Percentiles rank a stretch among this genome's conserved stretches.
Conservation (phyloP, 2,797 vertebrate genomes). For the Sebastes nivosus region DNA sequence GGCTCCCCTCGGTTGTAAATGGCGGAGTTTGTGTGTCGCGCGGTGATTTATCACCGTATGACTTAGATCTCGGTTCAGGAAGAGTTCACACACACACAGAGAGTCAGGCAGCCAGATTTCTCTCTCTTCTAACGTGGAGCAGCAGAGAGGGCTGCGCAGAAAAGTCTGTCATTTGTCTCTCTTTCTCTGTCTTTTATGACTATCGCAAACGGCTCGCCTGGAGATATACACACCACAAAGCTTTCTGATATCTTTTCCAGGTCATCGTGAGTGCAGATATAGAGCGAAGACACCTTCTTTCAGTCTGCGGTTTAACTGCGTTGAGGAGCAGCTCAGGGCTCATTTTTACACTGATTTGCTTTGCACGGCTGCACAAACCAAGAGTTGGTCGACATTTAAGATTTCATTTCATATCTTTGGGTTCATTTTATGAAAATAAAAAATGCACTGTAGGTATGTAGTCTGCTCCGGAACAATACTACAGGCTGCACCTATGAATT, state of each 20-base stretch:
- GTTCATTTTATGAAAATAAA: neutral
- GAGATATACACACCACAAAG: conserved; percentile 44
- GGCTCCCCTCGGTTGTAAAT: conserved; percentile 92
- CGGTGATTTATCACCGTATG: conserved; percentile 99
- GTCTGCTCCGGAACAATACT: neutral
- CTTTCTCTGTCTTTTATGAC: conserved; percentile 64
- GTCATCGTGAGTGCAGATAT: conserved; percentile 52
- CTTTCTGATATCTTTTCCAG: conserved; percentile 49
- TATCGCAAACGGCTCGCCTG: conserved; percentile 50
- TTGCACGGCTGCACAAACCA: conserved; percentile 27
- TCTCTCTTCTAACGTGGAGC: conserved; percentile 61
- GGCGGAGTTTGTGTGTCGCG: conserved; percentile 94
- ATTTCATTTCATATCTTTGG: neutral
- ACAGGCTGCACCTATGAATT: neutral
- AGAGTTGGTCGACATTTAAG: neutral
- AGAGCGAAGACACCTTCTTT: conserved; percentile 56
- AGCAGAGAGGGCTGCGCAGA: conserved; percentile 49
- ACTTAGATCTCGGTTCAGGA: conserved; percentile 99
- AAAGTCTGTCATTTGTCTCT: conserved; percentile 74
- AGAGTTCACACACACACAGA: conserved; percentile 92
- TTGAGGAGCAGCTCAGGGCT: conserved; percentile 7
- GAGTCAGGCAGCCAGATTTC: conserved; percentile 75
- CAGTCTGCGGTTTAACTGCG: conserved; percentile 42
- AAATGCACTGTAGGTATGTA: neutral
- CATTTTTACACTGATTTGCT: conserved; percentile 51